A percentile compares a stretch with the other conserved stretches of the same genome.
Evolutionary conservation across 1,140 invertebrate genomes (phyloP).

Genomic region (Pararge aegeria): DNA sequence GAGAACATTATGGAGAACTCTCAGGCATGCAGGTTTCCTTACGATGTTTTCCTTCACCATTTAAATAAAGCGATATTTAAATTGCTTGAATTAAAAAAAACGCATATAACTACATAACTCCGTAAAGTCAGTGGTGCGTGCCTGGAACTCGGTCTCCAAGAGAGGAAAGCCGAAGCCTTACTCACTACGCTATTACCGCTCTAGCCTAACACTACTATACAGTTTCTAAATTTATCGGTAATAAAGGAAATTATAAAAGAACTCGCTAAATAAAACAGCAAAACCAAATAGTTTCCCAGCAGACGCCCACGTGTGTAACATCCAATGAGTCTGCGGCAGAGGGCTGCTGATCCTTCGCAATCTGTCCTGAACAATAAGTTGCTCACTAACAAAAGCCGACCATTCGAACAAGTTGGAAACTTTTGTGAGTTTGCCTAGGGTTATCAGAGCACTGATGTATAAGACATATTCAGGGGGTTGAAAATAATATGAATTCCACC

Average conservation of each 20-base stretch:
- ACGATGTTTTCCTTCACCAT: too few relatives aligned
- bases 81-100: too few relatives aligned
- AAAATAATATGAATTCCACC: too few relatives aligned
- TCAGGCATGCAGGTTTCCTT: too few relatives aligned
- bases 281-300: constrained; percentile 21
- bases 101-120: too few relatives aligned
- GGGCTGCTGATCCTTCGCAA: constrained; percentile 64
- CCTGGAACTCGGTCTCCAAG: too few relatives aligned
- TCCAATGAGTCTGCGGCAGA: constrained; percentile 38
- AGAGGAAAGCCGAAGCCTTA: too few relatives aligned
- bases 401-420: constrained; percentile 77
- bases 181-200: too few relatives aligned
- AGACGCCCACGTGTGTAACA: constrained; percentile 27
- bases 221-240: background rate
- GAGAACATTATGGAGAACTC: too few relatives aligned
- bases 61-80: too few relatives aligned
- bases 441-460: background rate
- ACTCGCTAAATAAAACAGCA: constrained; percentile 7
- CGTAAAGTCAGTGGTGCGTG: too few relatives aligned
- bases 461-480: background rate
- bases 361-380: constrained; percentile 76
- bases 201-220: too few relatives aligned
- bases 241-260: background rate
- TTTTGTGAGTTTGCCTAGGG: constrained; percentile 66
- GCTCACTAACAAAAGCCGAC: constrained; percentile 75